Evolutionary conservation across 2,888 invertebrate genomes (phyloP).

Genomic region (Trichopoda pennipes): DNA sequence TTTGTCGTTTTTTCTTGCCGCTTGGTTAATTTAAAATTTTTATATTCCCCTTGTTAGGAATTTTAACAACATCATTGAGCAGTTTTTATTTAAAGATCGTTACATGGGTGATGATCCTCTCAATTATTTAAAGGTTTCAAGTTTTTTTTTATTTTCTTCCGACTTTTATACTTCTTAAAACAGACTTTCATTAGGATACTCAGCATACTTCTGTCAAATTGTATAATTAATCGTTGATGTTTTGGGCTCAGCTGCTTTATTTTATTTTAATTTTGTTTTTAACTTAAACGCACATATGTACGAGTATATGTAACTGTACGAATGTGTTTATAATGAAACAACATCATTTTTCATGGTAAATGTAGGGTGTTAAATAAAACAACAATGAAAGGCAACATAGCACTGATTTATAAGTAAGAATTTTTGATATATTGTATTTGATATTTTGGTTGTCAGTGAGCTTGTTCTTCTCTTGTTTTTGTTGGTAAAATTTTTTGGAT

Average conservation of each 20-base stretch:
- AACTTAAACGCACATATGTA: not conserved
- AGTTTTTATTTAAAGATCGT: constrained; percentile 44
- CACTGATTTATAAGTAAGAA: constrained; percentile 65
- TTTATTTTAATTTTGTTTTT: constrained; percentile 8
- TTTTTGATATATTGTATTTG: constrained; percentile 64
- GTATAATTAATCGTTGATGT: constrained; percentile 67
- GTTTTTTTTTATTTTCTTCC: constrained; percentile 36
- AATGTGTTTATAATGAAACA: constrained; percentile 31
- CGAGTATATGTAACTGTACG: not conserved
- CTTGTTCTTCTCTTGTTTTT: constrained; percentile 7
- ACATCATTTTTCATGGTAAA: constrained; percentile 65
- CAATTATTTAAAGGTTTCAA: constrained; percentile 59
- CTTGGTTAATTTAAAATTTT: constrained; percentile 13
- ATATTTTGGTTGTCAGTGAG: constrained; percentile 33
- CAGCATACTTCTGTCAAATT: constrained; percentile 67
- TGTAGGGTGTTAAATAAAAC: constrained; percentile 64
- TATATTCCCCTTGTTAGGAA: constrained; percentile 55
- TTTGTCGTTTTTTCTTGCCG: constrained; percentile 13
- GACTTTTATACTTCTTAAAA: constrained; percentile 15
- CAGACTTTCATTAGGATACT: constrained; percentile 56
- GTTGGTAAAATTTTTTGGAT: constrained; percentile 39
- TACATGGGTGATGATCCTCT: constrained; percentile 65
- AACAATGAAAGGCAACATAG: constrained; percentile 26
- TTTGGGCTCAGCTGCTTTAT: constrained; percentile 64
- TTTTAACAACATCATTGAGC: constrained; percentile 57